Conservation (phyloP, 2,113 vertebrate genomes). For the Dasyornis broadbenti region DNA sequence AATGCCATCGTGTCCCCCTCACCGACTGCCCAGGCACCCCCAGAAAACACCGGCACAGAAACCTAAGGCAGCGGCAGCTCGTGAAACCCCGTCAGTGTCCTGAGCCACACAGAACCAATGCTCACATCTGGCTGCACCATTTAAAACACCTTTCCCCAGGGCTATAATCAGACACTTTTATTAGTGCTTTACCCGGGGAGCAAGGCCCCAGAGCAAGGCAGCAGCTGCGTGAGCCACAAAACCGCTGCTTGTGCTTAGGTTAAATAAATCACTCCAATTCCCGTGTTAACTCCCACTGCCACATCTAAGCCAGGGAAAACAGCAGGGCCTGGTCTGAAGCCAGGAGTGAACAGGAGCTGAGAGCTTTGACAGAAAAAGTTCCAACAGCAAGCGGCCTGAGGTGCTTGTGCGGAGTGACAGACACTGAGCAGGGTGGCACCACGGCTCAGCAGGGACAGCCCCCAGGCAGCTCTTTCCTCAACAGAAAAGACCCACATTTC, state of each 20-base stretch:
- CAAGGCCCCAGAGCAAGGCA: not conserved
- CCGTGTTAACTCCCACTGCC: not conserved
- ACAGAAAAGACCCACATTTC: not conserved
- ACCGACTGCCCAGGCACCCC: not conserved
- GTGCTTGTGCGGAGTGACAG: not conserved
- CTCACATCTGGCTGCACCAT: not conserved
- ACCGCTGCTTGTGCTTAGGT: not conserved
- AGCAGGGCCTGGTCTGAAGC: not conserved
- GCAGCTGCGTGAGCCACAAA: not conserved
- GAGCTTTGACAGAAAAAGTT: not conserved
- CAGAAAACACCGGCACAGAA: not conserved
- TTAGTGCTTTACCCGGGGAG: not conserved
- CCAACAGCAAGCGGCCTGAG: not conserved
- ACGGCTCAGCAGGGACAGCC: not conserved
- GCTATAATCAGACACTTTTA: not conserved
- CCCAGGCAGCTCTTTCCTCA: not conserved
- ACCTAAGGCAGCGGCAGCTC: not conserved
- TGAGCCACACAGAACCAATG: not conserved
- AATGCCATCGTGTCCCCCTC: not conserved
- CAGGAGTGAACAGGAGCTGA: not conserved
- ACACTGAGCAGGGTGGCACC: not conserved
- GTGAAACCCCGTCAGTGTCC: not conserved
- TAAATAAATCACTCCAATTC: slow-evolving; percentile 41
- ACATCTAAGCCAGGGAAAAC: slow-evolving; percentile 23
- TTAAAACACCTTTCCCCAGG: not conserved